These are phyloP conservation scores for Lontra canadensis DNA, from an alignment of 2,113 vertebrate genomes.

Conservation along the genomic window DNA sequence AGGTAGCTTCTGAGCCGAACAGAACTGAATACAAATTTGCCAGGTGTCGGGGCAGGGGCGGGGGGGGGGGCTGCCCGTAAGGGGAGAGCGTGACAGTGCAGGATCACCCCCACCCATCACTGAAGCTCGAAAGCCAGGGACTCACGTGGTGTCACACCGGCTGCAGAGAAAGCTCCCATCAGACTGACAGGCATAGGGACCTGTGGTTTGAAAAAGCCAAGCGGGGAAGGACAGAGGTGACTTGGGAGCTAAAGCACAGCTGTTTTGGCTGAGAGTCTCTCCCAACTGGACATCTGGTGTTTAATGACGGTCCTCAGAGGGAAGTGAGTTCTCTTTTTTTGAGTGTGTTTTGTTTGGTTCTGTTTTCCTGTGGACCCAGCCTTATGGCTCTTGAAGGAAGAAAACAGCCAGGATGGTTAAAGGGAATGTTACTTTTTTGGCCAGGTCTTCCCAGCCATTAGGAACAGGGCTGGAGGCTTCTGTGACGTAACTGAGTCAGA, in stretches of 20 bases:
- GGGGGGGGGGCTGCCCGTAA: neutral
- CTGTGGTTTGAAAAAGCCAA: neutral
- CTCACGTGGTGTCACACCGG: rapidly evolving
- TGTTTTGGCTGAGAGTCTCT: neutral
- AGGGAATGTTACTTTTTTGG: neutral
- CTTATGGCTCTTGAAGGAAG: neutral
- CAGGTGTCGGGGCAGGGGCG: neutral
- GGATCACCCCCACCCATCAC: neutral
- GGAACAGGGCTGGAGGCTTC: neutral
- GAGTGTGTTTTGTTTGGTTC: slow-evolving; percentile 41
- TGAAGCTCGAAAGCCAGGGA: neutral
- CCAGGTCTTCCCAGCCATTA: neutral
- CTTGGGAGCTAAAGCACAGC: neutral
- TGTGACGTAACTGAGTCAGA: rapidly evolving
- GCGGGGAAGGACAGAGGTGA: neutral
- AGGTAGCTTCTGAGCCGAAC: neutral
- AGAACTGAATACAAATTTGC: neutral
- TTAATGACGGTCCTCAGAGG: neutral
- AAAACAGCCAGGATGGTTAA: neutral
- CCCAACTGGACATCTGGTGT: slow-evolving; percentile 31
- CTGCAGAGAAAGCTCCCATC: neutral
- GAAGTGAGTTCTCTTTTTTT: neutral
- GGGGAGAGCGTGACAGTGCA: rapidly evolving
- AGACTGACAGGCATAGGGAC: neutral
- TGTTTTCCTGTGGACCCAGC: slow-evolving; percentile 6